phyloP scores from a whole-genome alignment of 2,113 vertebrate species.

The Mus pahari region DNA sequence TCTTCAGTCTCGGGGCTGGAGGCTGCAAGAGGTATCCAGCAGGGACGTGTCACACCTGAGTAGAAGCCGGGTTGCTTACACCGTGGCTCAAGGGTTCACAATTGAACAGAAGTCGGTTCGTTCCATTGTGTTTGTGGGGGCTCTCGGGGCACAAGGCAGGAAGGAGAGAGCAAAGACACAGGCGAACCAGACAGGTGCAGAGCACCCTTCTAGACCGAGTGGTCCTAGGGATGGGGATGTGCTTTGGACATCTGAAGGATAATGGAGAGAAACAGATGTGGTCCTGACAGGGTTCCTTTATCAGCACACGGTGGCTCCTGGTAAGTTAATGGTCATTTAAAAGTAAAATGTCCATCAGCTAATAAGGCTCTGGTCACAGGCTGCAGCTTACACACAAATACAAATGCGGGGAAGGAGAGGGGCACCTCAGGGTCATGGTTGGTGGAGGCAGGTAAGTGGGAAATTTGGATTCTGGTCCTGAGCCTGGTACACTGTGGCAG shows the following conservation, averaged over 20 bases:
- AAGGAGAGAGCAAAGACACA: too few relatives aligned
- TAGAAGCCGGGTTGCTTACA: fast-evolving
- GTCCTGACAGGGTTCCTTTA: conserved; percentile 74
- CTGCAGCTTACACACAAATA: conserved; percentile 84
- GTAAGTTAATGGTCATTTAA: conserved; percentile 85
- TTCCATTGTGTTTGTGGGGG: not conserved
- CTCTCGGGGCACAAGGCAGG: not conserved
- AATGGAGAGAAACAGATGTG: conserved; percentile 70
- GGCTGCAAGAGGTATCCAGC: not conserved
- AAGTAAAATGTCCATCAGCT: conserved; percentile 85
- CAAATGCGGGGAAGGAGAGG: conserved; percentile 65
- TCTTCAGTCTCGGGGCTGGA: not conserved
- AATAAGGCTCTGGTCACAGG: conserved; percentile 83
- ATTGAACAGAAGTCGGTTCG: not conserved
- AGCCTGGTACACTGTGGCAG: conserved; percentile 74
- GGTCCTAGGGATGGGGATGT: not conserved
- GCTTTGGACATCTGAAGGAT: not conserved
- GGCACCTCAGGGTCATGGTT: conserved; percentile 73
- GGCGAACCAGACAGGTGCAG: not conserved
- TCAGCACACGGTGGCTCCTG: conserved; percentile 61
- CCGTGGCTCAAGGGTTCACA: not conserved
- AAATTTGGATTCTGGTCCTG: conserved; percentile 84
- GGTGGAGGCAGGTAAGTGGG: conserved; percentile 81
- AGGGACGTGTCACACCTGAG: fast-evolving
- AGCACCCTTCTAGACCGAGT: not conserved